These are phyloP conservation scores for Yoshiicerus persimilis DNA, from an alignment of 1,140 invertebrate genomes.

Conservation along the genomic window DNA sequence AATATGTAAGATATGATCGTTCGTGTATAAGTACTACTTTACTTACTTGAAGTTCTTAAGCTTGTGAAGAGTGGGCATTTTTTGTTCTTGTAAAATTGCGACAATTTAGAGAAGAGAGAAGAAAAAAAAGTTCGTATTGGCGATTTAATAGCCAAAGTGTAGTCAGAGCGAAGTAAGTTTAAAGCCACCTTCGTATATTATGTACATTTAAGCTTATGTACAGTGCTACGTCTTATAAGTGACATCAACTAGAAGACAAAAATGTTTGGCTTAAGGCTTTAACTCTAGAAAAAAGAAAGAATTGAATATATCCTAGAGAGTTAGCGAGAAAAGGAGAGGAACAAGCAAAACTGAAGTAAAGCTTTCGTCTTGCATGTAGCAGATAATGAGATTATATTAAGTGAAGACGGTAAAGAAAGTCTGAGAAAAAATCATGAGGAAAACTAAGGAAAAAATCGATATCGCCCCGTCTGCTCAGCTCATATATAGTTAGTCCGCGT, in stretches of 20 bases:
- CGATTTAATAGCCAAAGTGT: not conserved
- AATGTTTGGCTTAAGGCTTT: not conserved
- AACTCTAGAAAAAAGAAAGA: not conserved
- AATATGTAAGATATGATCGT: too few relatives aligned
- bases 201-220: not conserved
- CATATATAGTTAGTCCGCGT: not conserved
- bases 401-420: conserved; percentile 30
- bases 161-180: not conserved
- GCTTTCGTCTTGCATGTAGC: not conserved
- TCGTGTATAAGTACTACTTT: too few relatives aligned
- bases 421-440: conserved; percentile 17
- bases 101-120: not conserved
- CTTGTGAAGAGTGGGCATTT: too few relatives aligned
- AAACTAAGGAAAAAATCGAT: conserved; percentile 34
- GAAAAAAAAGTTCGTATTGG: not conserved
- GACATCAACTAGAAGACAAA: not conserved
- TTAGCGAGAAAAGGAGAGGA: not conserved
- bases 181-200: not conserved
- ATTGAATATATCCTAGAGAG: not conserved
- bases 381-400: conserved; percentile 38
- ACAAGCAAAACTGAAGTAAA: not conserved
- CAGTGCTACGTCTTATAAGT: not conserved
- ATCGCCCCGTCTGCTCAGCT: not conserved
- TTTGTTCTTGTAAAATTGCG: not conserved
- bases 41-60: too few relatives aligned